Evolutionary conservation across 2,113 vertebrate genomes (phyloP), one percentile per base, ranked within the genome.

Genomic region (Brienomyrus longianalis): DNA sequence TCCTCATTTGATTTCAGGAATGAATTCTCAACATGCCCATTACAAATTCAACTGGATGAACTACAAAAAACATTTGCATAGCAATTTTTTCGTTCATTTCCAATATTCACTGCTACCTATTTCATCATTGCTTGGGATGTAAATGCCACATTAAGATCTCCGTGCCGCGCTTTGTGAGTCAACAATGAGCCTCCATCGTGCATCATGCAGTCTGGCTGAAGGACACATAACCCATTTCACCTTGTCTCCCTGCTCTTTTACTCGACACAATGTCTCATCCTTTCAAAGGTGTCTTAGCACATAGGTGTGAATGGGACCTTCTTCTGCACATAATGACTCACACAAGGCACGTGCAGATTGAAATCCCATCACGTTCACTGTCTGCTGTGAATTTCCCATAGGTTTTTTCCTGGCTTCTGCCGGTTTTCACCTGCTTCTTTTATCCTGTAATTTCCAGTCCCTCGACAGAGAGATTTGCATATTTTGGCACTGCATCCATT

Each of bases 401-500:
- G 85, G 48, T n/a, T 54, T 52, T 27, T 87, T 87, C 31, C 51
- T 48, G 48, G 50, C 85, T 87, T 52, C 31, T 39, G 51, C 85
- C 15, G 23, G 10, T 87, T 87, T 87, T 56, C 35, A 35, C 85
- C 85, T 27, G 48, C 51, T 35, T 87, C 85, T 87, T 48, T 54
- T 48, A 31, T 52, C 85, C n/a, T 31, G 51, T 54, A 87, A 87
- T 87, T 87, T 56, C 51, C 50, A 15, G 51, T 56, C 85, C 51
- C 51, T 35, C 48, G 85, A 54, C 51, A 87, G 21, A 56, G 51
- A 54, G 51, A 35, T 87, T 56, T 87, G 50, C 85, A 87, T 56
- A 87, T 87, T 87, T 54, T 87, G 85, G 50, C 85, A 87, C n/a
- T 6, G 85, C 51, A 54, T 87, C 84, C 85, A 54, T 54, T 56